Evolutionary conservation across 1,140 invertebrate species (phyloP), one percentile per base, ranked within the genome.

Genomic region (Magallana gigas): DNA sequence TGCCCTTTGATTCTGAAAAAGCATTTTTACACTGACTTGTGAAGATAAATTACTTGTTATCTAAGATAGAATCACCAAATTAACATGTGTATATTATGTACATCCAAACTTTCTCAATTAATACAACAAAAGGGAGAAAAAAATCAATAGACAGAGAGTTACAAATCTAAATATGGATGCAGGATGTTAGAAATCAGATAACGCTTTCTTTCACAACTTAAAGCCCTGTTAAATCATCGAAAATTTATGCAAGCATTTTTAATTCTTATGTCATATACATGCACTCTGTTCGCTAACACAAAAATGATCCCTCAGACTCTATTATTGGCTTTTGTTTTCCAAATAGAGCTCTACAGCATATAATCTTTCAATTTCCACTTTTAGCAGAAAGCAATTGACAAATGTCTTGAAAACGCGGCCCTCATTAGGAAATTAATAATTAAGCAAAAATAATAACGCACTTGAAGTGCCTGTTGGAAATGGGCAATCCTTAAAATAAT

Each of bases 41-140:
- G 68, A 76, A 76, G 68, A 76, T 76, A 76, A 76, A 76, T 76
- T 76, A 76, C 68, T 76, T 18, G 68, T 76, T 76, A 76, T 76
- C 68, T 76, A 76, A 76, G 68, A 76, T 76, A 8, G 36, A 76
- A 76, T 76, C 68, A 76, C 68, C 23, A 76, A 76, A 76, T 76
- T 76, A 76, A 76, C 68, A 76, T 76, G 68, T 76, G 68, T 76
- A 76, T 76, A 76, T 76, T 76, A 76, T 76, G 68, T 76, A 76
- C 68, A 76, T 76, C 23, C 68, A 2, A 76, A 76, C 23, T 76
- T 76, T 76, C 68, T 76, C 68, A 76, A 76, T 76, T 76, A 76
- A 76, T 76, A 76, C 68, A 76, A 76, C 23, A 76, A 76, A 76
- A 76, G 14, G 36, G 36, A 5, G 3, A 11, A 68, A 18, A 76